Evolutionary conservation across 2,113 vertebrate genomes (phyloP), one percentile per base, ranked within the genome.

Genomic region (Zingel zingel): DNA sequence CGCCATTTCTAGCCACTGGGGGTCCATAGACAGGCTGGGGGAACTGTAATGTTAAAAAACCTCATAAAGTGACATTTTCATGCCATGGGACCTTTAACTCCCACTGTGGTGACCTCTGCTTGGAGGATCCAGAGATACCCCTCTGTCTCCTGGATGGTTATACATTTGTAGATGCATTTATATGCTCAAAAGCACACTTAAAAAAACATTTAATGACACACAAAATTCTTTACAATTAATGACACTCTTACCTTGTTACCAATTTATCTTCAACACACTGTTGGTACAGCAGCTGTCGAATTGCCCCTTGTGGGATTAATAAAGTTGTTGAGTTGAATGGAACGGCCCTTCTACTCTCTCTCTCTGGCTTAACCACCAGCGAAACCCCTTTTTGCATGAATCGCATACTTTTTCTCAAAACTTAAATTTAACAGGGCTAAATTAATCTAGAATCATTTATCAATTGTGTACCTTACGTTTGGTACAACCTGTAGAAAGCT

Each of bases 91-190:
- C 25, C 25, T 25, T 25, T 57, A 6, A 8, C 76, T 74, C 79
- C 53, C 6, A 12, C 56, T 73, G 45, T 53, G 8, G 3, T 79
- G 75, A 76, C 58, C 53, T 61, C 74, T 76, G n/a, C 47, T 21
- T 15, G 13, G 39, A 61, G 27, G 19, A 63, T 48, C 36, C 48
- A 67, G 30, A 25, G 71, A 81, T 76, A 27, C 36, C 33, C 66
- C 62, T 70, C 59, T 2, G 36, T 62, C 48, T 81, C 39, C n/a
- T 63, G 16, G 12, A 45, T 61, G 27, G 18, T 47, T 61, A 5
- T 12, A 11, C 23, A 1, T 56, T 14, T 56, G 16, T 59, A 25
- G 12, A 30, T 27, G 23, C 48, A 53, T 18, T 2, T 23, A 47
- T 50, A 30, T 67, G 25, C 11, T 14, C 30, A 64, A 27, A 39